Conservation (phyloP, 2,113 vertebrate genomes). For the Catharus minimus region DNA sequence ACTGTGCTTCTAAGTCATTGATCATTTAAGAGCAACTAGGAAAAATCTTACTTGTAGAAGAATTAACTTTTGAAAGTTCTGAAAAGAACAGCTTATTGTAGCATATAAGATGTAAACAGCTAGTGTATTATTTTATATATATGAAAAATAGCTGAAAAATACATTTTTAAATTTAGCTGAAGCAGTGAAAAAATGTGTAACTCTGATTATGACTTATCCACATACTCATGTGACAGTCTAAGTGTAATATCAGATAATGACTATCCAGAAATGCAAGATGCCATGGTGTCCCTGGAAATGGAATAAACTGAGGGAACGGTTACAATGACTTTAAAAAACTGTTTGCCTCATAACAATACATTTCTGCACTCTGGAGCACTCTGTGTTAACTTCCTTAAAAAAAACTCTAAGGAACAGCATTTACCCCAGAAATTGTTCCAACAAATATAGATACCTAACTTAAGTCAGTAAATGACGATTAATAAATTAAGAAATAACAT, state of each 20-base stretch:
- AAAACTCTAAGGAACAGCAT: background rate
- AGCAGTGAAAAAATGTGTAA: background rate
- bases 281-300: background rate
- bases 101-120: background rate
- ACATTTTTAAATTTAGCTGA: background rate
- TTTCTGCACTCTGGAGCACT: background rate
- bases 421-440: background rate
- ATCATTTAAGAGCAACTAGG: background rate
- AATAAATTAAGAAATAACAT: background rate
- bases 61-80: background rate
- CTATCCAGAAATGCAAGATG: background rate
- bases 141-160: background rate
- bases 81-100: background rate
- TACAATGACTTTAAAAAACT: rapidly evolving
- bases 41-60: background rate
- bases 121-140: background rate
- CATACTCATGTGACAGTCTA: background rate
- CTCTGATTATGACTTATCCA: background rate
- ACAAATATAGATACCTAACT: background rate
- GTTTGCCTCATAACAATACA: background rate
- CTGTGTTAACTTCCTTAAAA: background rate
- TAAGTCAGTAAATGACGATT: background rate
- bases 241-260: background rate
- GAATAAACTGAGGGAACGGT: background rate
- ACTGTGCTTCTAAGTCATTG: background rate